Base-by-base conservation (phyloP, 2,797 vertebrate genomes). In the Rhabdophis nuchalis region DNA sequence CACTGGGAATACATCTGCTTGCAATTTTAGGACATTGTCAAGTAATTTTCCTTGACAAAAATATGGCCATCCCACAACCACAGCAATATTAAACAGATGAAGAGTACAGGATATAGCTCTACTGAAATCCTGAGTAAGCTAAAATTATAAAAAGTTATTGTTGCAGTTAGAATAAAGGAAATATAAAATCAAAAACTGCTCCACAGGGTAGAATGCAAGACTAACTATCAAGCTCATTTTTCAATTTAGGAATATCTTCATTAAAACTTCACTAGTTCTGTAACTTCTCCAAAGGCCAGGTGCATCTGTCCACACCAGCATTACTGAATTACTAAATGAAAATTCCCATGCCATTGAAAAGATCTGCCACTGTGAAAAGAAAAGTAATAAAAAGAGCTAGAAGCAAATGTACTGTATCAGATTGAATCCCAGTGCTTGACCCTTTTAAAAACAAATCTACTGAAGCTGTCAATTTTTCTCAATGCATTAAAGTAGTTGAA, bases 401-500 rank as follows among this genome's bases (percentile, higher is more conserved):
- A 72, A 18, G 12, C 87, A 57, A 54, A 57, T 56, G 60, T 77
- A 23, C 60, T 87, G 60, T 56, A 58, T 58, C 87, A 86, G 87
- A 89, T 41, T 58, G 32, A 91, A 89, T 89, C 77, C 77, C 46
- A 77, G 60, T 53, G 85, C 85, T 72, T 86, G 61, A 89, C 91
- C 88, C 72, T 90, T 95, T 91, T 41, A 93, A 93, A 95, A 91
- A 0, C 68, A 91, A 94, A 94, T 92, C 90, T 41, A 36, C 61
- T 93, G 93, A 61, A 36, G 61, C 56, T 77, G 85, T 27, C 56
- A 1, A 0, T 90, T 85, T 50, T 94, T 87, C 87, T 89, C 27
- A 91, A 60, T 52, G 58, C 87, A 86, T 93, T 92, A 64, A 89
- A 56, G 54, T 68, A 82, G 32, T 90, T 88, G 29, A 93, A 88